Base-by-base conservation (phyloP, 2,113 vertebrate genomes). In the Cyphotilapia sp. region DNA sequence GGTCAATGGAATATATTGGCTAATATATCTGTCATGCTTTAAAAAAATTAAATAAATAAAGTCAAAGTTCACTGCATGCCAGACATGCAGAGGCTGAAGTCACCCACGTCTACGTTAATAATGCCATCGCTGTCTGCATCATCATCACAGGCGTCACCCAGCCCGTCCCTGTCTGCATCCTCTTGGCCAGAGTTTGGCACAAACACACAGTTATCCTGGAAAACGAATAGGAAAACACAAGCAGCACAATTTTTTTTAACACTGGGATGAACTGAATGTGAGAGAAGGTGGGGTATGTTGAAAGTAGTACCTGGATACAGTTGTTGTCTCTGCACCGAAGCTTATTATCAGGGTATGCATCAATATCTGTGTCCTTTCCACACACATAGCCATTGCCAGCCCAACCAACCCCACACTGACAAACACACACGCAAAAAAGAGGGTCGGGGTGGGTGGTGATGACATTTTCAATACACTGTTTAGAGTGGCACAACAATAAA, bases 181-280 rank as follows among this genome's bases (percentile, higher is more conserved):
- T 99, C 99, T 95, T 99, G 99, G 71, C 99, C 98, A 47, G 99
- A 99, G 93, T 99, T 99, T 38, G 99, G 99, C 78, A 99, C 97
- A 82, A 97, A 98, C 19, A 96, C 92, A 93, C 99, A 99, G 93
- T 99, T 99, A 95, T 99, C 99, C 98, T 99, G 92, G 74, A 89
- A 82, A 91, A 66, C 22, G 56, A 19, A 81, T n/a, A 81, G 19
- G 7, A 42, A 71, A 51, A 81, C 13, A 84, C n/a, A 61, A 5
- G 51, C 9, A 9, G 5, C 6, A 9, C 45, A 13, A 8, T 80
- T 13, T 51, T 33, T n/a, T 22, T 76, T 31, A 53, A 57, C 27
- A 12, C 11, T 42, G 54, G 19, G 9, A 29, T 14, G 13, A 16
- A 66, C 22, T 42, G 19, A 80, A 53, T 24, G 14, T 8, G 56